A percentile compares a stretch with the other conserved stretches of the same genome.
Conservation (phyloP, 2,797 vertebrate genomes). For the Benthosema pterotum region DNA sequence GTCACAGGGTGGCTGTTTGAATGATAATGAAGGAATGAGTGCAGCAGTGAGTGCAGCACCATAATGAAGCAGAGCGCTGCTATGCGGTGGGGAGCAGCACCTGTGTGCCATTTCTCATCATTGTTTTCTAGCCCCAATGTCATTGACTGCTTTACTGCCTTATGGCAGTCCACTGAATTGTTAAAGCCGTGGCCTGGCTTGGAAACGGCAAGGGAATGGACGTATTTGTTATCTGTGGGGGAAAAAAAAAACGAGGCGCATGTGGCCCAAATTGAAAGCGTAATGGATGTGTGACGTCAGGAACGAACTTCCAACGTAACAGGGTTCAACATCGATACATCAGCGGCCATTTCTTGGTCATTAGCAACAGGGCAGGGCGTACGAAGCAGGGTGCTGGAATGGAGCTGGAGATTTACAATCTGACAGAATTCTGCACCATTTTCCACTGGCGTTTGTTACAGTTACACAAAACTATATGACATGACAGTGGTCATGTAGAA, state of each 20-base stretch:
- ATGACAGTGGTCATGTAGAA: not conserved
- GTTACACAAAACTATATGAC: too few relatives aligned
- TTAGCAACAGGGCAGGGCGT: constrained; percentile 69
- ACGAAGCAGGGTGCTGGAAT: constrained; percentile 45
- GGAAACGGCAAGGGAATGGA: constrained; percentile 69
- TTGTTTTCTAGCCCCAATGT: constrained; percentile 42
- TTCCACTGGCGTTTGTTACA: not conserved
- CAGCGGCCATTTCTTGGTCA: constrained; percentile 79
- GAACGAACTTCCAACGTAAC: constrained; percentile 67
- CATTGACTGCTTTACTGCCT: constrained; percentile 61
- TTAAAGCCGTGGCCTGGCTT: constrained; percentile 57
- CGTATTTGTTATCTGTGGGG: constrained; percentile 76
- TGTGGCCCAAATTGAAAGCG: constrained; percentile 83
- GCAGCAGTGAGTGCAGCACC: constrained; percentile 7
- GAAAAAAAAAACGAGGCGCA: constrained; percentile 78
- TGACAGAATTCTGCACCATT: not conserved
- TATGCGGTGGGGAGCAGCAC: constrained; percentile 56
- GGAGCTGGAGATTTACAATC: constrained; percentile 14
- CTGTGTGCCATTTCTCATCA: constrained; percentile 79
- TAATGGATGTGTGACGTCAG: constrained; percentile 80
- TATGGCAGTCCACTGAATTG: constrained; percentile 58
- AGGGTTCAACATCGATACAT: constrained; percentile 85
- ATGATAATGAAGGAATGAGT: constrained; percentile 36
- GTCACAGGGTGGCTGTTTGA: constrained; percentile 34
- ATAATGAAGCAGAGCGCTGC: constrained; percentile 58